Percentiles rank a stretch among this genome's conserved stretches.
Evolutionary conservation across 2,113 vertebrate genomes (phyloP).

Genomic region (Rhinolophus sinicus): DNA sequence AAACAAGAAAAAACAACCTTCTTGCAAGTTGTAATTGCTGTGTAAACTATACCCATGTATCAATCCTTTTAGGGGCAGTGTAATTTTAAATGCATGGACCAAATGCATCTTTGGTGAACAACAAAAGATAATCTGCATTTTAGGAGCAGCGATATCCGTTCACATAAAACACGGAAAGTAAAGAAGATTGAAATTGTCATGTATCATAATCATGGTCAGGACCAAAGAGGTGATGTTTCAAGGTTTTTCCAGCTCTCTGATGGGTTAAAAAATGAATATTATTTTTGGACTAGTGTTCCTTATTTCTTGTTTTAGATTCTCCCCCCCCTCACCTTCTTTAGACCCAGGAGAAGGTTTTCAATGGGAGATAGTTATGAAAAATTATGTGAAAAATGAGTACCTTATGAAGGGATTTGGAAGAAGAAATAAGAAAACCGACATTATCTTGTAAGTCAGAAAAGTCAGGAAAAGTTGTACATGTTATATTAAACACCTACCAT

Average conservation of each 20-base stretch:
- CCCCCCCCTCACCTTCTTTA: not conserved
- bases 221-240: not conserved
- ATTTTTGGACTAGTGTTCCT: not conserved
- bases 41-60: not conserved
- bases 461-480: not conserved
- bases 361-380: not conserved
- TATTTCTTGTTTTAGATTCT: not conserved
- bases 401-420: not conserved
- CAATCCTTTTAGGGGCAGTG: not conserved
- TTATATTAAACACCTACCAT: not conserved
- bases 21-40: not conserved
- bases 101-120: not conserved
- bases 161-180: not conserved
- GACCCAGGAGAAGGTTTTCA: not conserved
- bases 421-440: not conserved
- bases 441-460: not conserved
- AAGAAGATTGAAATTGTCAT: not conserved
- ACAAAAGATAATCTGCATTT: not conserved
- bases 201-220: not conserved
- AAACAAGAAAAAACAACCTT: not conserved
- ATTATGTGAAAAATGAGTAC: not conserved
- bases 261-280: not conserved
- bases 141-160: not conserved
- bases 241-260: not conserved
- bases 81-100: constrained; percentile 1